Base-by-base conservation (phyloP, 2,888 invertebrate genomes). In the Blomia tropicalis region DNA sequence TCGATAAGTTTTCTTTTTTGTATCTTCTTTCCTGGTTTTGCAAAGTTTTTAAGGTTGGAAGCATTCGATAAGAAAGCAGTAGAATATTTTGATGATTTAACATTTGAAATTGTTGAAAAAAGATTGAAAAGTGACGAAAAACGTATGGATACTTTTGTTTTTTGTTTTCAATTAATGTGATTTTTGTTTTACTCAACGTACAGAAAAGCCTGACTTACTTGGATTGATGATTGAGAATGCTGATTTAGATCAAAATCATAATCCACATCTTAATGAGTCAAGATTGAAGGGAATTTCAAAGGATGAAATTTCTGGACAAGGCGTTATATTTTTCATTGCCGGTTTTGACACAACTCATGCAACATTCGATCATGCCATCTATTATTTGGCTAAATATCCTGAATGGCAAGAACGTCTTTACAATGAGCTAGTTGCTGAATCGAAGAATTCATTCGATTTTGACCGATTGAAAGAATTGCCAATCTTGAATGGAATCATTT, bases 331-430 rank as follows among this genome's bases (percentile, higher is more conserved):
- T n/a, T n/a, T n/a, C n/a, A n/a, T n/a, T n/a, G n/a, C n/a, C n/a
- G 56, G 56, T 54, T 62, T 36, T 19, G 62, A 62, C 41, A 62
- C 62, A 7, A 78, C 78, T 0, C 75, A 77, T 29, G 75, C 75
- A 1, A 72, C 76, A 2, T 68, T 79, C 31, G 73, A 73, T 4
- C 78, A 75, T 68, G 71, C 74, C 7, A 70, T 75, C 60, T 76
- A 75, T 68, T 72, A 56, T 54, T 54, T 62, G 41, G n/a, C 54
- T 4, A 23, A 61, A 30, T 23, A 54, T 23, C 31, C 31, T 19
- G 61, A 61, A 31, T 54, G 53, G 51, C 61, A 61, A 29, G 53
- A 61, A 31, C 30, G 17, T 43, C 43, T 61, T 17, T 61, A 61
- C 23, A 17, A 51, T 3, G 51, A 51, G 22, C n/a, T n/a, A n/a